Percentiles rank a stretch among this genome's conserved stretches.
These are phyloP conservation scores for Scaptomyza montana DNA, from an alignment of 1,140 invertebrate genomes.

Conservation along the genomic window DNA sequence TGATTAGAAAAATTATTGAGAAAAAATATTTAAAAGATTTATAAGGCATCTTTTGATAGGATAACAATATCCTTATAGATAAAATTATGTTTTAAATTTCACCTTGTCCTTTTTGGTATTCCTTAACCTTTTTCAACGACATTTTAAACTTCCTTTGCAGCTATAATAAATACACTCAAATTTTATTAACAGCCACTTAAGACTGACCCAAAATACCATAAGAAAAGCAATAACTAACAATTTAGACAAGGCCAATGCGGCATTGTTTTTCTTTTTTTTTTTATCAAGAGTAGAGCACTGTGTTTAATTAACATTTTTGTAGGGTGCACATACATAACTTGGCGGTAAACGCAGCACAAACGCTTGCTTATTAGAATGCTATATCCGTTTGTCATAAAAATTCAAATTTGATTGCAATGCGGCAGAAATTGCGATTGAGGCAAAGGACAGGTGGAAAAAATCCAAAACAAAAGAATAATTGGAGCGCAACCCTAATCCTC, in stretches of 20 bases:
- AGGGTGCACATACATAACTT: slow-evolving; percentile 23
- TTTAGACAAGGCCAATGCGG: slow-evolving; percentile 38
- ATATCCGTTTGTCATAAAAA: slow-evolving; percentile 73
- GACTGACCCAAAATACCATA: not conserved
- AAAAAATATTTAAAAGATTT: too few species aligned
- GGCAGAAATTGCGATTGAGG: slow-evolving; percentile 72
- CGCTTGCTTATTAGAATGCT: slow-evolving; percentile 69
- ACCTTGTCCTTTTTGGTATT: too few species aligned
- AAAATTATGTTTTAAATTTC: too few species aligned
- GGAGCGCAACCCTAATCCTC: slow-evolving; percentile 19
- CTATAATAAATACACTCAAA: not conserved
- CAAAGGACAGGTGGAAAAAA: slow-evolving; percentile 59
- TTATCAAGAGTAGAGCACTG: slow-evolving; percentile 11
- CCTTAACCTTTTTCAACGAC: too few species aligned
- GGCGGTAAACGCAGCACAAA: slow-evolving; percentile 42
- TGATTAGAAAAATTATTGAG: too few species aligned
- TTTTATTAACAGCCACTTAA: not conserved
- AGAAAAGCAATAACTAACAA: slow-evolving; percentile 5
- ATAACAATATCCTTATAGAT: too few species aligned
- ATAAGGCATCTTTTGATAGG: too few species aligned
- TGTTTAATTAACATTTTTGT: slow-evolving; percentile 47
- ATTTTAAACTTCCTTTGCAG: not conserved
- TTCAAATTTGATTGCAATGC: slow-evolving; percentile 82
- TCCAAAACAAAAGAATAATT: slow-evolving; percentile 2
- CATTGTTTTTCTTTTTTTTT: slow-evolving; percentile 9